phyloP scores from a whole-genome alignment of 2,797 vertebrate species.

The Leptodactylus fallax region DNA sequence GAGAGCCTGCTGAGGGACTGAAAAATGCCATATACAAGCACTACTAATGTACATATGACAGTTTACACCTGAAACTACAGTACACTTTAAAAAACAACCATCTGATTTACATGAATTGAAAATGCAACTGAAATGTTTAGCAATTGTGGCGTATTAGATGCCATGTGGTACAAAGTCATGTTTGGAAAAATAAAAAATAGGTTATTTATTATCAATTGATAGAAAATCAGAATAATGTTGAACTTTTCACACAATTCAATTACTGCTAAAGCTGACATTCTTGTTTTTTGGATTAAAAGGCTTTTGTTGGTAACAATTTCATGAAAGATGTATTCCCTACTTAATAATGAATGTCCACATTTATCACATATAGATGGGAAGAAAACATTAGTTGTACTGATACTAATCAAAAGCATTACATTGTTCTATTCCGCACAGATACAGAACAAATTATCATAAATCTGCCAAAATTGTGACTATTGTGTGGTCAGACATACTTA shows the following conservation, averaged over 20 bases:
- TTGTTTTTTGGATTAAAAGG: not conserved
- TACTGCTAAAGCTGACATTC: not conserved
- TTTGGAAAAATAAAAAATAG: not conserved
- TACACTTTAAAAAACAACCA: not conserved
- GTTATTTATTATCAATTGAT: not conserved
- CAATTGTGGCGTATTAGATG: not conserved
- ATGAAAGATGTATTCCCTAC: not conserved
- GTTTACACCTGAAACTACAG: too few relatives aligned
- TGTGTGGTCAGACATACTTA: too few relatives aligned
- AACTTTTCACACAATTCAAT: slow-evolving; percentile 1
- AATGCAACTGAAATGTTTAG: too few relatives aligned
- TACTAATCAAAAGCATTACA: not conserved
- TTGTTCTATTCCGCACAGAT: not conserved
- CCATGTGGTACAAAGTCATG: not conserved
- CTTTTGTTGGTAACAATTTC: not conserved
- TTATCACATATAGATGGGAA: not conserved
- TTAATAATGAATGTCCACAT: not conserved
- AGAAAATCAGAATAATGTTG: not conserved
- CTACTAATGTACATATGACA: too few relatives aligned
- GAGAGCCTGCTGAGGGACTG: too few relatives aligned
- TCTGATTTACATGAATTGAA: not conserved
- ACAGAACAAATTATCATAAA: not conserved
- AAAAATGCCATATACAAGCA: too few relatives aligned
- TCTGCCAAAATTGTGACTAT: not conserved
- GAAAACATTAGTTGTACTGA: not conserved